These are phyloP conservation scores for Andrena marginata DNA, from an alignment of 2,888 invertebrate genomes.

Conservation along the genomic window DNA sequence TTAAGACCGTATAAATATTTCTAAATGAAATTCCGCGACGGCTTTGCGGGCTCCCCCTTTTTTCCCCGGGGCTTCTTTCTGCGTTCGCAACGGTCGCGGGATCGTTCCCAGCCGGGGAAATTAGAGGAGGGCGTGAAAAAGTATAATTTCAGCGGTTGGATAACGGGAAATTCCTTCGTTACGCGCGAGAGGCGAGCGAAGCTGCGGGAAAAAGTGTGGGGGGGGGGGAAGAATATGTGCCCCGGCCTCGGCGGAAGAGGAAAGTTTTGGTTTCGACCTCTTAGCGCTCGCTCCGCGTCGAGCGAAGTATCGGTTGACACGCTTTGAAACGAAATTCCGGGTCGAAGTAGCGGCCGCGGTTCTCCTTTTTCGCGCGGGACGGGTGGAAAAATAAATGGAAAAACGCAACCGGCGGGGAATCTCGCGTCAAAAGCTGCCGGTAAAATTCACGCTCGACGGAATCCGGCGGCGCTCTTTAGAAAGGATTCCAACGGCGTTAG, in stretches of 20 bases:
- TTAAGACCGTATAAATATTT: constrained; percentile 51
- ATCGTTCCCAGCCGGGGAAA: constrained; percentile 1
- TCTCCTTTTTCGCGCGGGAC: constrained; percentile 4
- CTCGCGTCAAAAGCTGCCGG: constrained; percentile 56
- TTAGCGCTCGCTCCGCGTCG: constrained; percentile 18
- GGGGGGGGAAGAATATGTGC: background rate
- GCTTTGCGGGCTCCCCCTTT: background rate
- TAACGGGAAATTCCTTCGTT: constrained; percentile 20
- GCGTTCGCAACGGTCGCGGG: background rate
- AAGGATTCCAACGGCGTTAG: constrained; percentile 61
- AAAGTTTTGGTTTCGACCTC: constrained; percentile 31
- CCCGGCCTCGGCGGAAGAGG: background rate
- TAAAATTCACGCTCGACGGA: constrained; percentile 63
- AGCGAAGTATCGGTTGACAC: constrained; percentile 54
- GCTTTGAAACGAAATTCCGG: constrained; percentile 59
- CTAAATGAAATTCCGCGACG: constrained; percentile 53
- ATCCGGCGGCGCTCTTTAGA: constrained; percentile 54
- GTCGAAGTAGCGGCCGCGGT: constrained; percentile 26
- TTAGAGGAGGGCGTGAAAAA: constrained; percentile 6
- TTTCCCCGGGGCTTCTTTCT: no score
- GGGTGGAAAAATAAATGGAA: constrained; percentile 48
- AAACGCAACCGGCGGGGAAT: constrained; percentile 23
- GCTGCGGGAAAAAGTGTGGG: background rate
- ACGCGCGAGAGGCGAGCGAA: background rate
- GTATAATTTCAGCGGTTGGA: constrained; percentile 26